phyloP scores from a whole-genome alignment of 1,140 invertebrate genomes.

The Bombus cullumanus region DNA sequence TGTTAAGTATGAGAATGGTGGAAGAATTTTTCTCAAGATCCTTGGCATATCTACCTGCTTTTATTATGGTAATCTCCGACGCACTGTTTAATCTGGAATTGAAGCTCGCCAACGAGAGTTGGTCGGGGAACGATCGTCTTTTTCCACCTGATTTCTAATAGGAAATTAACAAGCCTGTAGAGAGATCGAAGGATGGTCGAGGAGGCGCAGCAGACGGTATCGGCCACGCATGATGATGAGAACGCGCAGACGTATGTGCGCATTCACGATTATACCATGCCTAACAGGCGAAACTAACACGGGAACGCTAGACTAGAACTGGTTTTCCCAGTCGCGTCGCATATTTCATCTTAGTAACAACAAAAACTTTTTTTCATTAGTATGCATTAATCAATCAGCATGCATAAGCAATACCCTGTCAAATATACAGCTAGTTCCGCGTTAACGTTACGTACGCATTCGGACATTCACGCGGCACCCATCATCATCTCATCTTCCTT shows the following conservation, averaged over 20 bases:
- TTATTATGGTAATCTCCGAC: background rate
- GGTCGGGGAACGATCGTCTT: background rate
- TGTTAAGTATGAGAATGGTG: background rate
- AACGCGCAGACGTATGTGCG: conserved; percentile 33
- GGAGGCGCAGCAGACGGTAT: background rate
- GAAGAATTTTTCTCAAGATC: background rate
- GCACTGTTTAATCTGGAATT: background rate
- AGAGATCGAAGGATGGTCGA: background rate
- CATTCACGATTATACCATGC: conserved; percentile 44
- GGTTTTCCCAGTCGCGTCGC: conserved; percentile 67
- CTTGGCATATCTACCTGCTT: background rate
- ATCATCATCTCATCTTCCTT: conserved; percentile 17
- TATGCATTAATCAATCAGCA: conserved; percentile 62
- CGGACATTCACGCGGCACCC: background rate
- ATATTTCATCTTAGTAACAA: conserved; percentile 63
- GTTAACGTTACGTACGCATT: background rate
- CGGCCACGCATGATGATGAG: conserved; percentile 21
- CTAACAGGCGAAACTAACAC: conserved; percentile 57
- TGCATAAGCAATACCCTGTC: conserved; percentile 44
- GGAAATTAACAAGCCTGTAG: conserved; percentile 25
- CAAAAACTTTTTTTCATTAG: conserved; percentile 63
- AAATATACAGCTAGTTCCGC: conserved; percentile 39
- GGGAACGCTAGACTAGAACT: conserved; percentile 62
- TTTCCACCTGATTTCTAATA: background rate
- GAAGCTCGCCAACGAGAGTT: background rate